Base-by-base conservation (phyloP, 2,113 vertebrate species). In the Gopherus flavomarginatus region DNA sequence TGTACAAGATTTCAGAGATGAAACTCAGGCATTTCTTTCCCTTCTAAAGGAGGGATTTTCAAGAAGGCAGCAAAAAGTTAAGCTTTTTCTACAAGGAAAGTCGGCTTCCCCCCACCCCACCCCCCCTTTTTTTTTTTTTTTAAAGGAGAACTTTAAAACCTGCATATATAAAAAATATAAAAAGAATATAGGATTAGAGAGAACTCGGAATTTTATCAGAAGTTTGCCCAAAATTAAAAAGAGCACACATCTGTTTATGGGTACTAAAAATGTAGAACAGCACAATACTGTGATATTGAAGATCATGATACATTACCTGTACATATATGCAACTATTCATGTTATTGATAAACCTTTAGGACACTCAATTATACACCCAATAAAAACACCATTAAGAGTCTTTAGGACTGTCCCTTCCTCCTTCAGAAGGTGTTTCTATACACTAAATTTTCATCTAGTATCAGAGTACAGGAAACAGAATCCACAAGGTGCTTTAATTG, bases 401-500 rank as follows among this genome's bases (percentile, higher is more conserved):
- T 98, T 99, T 98, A 98, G 97, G 98, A 98, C 95, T 96, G 98
- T 96, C 94, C 97, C 96, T 97, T 98, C 97, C 97, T 97, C 97
- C 96, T 98, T 98, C 97, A 98, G 97, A 97, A 97, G 97, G 97
- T 93, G 97, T 96, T 98, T 98, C 98, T 98, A 99, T 97, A 98
- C 97, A 98, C 98, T 98, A 98, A 98, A 96, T 97, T 98, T 98
- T 98, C 98, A 98, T 98, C 98, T 98, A 99, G 98, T 97, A 98
- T 97, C 96, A 96, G 96, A 98, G 98, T 98, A 98, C 95, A 98
- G 97, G 98, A 98, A 98, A 98, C 97, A 97, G 96, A 98, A 98
- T 98, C 98, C 98, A 98, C 98, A 99, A 99, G 98, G 99, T 99
- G 99, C 98, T 98, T 99, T 98, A 98, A 98, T 35, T 98, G 98